Conservation (phyloP, 2,113 vertebrate genomes). For the Cichladusa arquata region DNA sequence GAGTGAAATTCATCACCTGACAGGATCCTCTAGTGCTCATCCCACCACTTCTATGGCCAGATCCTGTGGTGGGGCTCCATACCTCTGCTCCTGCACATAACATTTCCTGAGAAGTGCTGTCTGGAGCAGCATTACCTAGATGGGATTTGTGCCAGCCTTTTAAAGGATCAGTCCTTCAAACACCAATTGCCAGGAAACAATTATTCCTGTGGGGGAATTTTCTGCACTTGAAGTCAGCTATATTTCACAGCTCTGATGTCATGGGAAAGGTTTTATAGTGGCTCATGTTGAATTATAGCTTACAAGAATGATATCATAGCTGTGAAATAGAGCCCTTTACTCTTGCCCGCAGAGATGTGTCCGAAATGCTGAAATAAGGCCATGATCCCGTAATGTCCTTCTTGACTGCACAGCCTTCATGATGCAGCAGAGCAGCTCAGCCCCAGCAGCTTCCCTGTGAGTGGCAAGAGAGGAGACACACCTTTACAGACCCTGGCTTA, state of each 20-base stretch:
- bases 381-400: background rate
- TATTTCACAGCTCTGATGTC: conserved; percentile 76
- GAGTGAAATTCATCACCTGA: conserved; percentile 34
- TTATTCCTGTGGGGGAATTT: conserved; percentile 62
- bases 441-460: background rate
- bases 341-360: conserved; percentile 17
- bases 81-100: background rate
- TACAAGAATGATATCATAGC: conserved; percentile 49
- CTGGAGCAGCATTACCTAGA: background rate
- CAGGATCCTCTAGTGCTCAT: background rate
- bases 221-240: conserved; percentile 65
- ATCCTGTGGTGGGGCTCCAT: conserved; percentile 25
- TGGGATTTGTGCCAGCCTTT: conserved; percentile 51
- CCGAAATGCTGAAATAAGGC: conserved; percentile 23
- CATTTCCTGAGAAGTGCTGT: background rate
- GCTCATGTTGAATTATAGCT: conserved; percentile 61
- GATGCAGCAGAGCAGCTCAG: background rate
- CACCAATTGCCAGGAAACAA: conserved; percentile 69
- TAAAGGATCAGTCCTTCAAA: conserved; percentile 65
- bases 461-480: background rate
- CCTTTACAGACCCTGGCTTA: background rate
- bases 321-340: conserved; percentile 54
- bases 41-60: conserved; percentile 17
- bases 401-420: background rate
- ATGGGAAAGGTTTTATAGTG: conserved; percentile 66